Conservation (phyloP, 2,888 invertebrate genomes). For the Acleris laterana region DNA sequence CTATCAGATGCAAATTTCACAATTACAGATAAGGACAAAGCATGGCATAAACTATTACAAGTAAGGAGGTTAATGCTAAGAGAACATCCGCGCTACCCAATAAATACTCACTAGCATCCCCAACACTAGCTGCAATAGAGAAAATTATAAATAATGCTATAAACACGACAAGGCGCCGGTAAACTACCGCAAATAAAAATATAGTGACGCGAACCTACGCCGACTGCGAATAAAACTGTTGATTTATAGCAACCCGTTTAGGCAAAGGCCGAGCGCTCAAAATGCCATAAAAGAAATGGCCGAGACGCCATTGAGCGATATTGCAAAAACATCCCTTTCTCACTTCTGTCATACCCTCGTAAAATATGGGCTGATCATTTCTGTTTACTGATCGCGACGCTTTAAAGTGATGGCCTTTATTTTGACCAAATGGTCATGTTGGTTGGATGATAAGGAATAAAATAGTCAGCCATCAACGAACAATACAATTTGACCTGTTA, state of each 20-base stretch:
- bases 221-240: conserved; percentile 40
- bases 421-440: conserved; percentile 7
- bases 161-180: conserved; percentile 31
- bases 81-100: no score
- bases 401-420: conserved; percentile 23
- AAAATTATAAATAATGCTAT: conserved; percentile 37
- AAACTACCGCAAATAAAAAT: conserved; percentile 38
- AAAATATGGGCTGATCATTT: conserved; percentile 46
- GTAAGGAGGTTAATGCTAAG: no score
- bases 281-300: conserved; percentile 53
- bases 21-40: no score
- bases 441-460: neutral
- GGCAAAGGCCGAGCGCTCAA: conserved; percentile 53
- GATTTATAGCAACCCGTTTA: conserved; percentile 49
- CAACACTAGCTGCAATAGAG: neutral
- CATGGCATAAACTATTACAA: no score
- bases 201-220: conserved; percentile 36
- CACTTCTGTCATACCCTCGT: conserved; percentile 56
- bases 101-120: neutral
- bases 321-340: conserved; percentile 54
- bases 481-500: no score
- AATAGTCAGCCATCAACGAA: no score
- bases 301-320: conserved; percentile 47
- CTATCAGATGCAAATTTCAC: no score
- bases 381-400: conserved; percentile 28